Evolutionary conservation across 2,113 vertebrate species (phyloP).

Genomic region (Stegostoma tigrinum): DNA sequence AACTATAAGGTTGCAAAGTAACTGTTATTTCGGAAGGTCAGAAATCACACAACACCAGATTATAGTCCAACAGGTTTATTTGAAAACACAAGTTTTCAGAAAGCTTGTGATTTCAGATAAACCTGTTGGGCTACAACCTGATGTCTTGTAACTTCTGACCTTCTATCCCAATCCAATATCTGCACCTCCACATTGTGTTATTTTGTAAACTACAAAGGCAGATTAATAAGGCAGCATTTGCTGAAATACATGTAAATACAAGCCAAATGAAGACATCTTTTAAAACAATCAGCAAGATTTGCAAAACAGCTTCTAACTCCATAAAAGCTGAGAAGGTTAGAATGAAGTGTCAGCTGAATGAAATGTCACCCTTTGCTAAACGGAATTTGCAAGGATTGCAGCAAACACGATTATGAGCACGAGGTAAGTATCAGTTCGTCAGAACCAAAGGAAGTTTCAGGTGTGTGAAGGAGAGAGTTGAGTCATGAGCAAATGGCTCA

Average conservation of each 20-base stretch:
- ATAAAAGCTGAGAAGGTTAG: neutral
- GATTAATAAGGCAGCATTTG: neutral
- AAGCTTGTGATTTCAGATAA: too few relatives aligned
- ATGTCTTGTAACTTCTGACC: too few relatives aligned
- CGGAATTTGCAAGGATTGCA: neutral
- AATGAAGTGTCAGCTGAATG: neutral
- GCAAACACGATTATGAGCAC: neutral
- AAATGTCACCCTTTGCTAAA: neutral
- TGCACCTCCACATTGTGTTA: too few relatives aligned
- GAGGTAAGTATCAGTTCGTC: neutral
- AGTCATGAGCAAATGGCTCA: neutral
- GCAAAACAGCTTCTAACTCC: neutral
- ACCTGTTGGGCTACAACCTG: too few relatives aligned
- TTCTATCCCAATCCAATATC: too few relatives aligned
- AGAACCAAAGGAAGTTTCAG: neutral
- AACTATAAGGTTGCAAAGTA: neutral
- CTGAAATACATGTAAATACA: neutral
- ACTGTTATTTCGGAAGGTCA: too few relatives aligned
- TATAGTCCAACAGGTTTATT: too few relatives aligned
- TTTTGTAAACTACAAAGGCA: neutral
- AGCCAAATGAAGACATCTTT: neutral
- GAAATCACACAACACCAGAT: too few relatives aligned
- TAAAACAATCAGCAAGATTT: neutral
- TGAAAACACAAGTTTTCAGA: too few relatives aligned
- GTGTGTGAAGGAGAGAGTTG: neutral